Evolutionary conservation across 2,113 vertebrate species (phyloP), one percentile per base, ranked within the genome.

Genomic region (Numenius arquata): DNA sequence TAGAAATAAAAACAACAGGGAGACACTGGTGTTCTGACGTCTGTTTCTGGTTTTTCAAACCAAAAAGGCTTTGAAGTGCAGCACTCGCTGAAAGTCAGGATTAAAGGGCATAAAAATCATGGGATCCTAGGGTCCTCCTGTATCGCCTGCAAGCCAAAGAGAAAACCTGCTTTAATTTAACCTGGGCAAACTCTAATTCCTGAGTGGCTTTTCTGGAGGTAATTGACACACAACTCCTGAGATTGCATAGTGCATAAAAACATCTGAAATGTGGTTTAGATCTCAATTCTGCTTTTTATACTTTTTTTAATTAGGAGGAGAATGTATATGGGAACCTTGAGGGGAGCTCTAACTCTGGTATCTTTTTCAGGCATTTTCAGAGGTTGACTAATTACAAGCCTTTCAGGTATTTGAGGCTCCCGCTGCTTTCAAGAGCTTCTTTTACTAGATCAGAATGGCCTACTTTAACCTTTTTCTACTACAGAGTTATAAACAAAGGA

Each of bases 131-230:
- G 22, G 53, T 83, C 23, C 38, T 82, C 23, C 43, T 83, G 22
- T 6, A 6, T 80, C 55, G 73, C 45, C 38, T 90, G 15, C 3
- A 27, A 91, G 50, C 29, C 25, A 80, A 80, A 29, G 34, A 95
- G 81, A 59, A 90, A 95, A 34, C 41, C 55, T 55, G 36, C 59
- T 94, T 93, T 88, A 73, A 83, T 91, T 91, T 91, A 13, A 80
- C 18, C 55, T 7, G 18, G 5, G 11, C 45, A 83, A 58, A 27
- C 43, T 86, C 38, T 70, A 58, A 34, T 73, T 93, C 71, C n/a
- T 30, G 40, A 71, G 29, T 41, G 22, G 18, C 55, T 90, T 94
- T 89, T 96, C 50, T 91, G 55, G 45, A 67, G 26, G 47, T 77
- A 86, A 56, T 76, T 91, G 53, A 76, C 66, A 73, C 16, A 38